A percentile compares a stretch with the other conserved stretches of the same genome.
phyloP scores from a whole-genome alignment of 23 tunicate genomes.

The Aplidium turbinatum region DNA sequence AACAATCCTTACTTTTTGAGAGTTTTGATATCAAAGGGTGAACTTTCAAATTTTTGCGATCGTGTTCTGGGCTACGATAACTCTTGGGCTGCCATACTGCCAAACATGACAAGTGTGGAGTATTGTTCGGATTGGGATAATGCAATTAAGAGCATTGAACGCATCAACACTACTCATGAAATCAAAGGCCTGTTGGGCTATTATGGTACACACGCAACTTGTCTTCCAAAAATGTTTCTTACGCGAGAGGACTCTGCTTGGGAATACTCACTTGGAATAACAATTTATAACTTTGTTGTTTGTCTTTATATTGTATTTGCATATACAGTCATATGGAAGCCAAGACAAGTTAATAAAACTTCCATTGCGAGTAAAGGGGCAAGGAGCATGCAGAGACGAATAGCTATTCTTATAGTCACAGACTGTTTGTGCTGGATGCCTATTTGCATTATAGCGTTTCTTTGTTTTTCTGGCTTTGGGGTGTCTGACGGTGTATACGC shows the following conservation, averaged over 20 bases:
- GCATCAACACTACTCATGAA: neutral
- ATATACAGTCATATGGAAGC: constrained; percentile 10
- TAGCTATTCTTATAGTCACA: constrained; percentile 11
- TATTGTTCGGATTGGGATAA: neutral
- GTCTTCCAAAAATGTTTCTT: constrained; percentile 65
- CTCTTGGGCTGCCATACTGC: neutral
- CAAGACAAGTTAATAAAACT: neutral
- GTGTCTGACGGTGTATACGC: constrained; percentile 45
- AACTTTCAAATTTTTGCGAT: constrained; percentile 3
- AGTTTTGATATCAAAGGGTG: constrained; percentile 19
- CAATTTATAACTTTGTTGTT: constrained; percentile 37
- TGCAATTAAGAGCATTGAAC: neutral
- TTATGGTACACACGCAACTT: constrained; percentile 74
- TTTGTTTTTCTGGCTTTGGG: constrained; percentile 30
- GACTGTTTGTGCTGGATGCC: constrained; percentile 35
- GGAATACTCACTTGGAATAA: constrained; percentile 60
- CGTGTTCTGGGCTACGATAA: neutral
- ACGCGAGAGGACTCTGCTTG: constrained; percentile 46
- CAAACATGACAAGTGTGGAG: neutral
- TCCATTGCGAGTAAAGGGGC: neutral
- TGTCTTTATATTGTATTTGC: constrained; percentile 51
- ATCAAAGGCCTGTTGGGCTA: constrained; percentile 61
- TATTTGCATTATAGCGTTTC: constrained; percentile 36
- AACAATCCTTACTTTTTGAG: constrained; percentile 44
- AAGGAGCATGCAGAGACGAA: constrained; percentile 3